Base-by-base conservation (phyloP, 1,140 invertebrate species). In the Galleria mellonella region DNA sequence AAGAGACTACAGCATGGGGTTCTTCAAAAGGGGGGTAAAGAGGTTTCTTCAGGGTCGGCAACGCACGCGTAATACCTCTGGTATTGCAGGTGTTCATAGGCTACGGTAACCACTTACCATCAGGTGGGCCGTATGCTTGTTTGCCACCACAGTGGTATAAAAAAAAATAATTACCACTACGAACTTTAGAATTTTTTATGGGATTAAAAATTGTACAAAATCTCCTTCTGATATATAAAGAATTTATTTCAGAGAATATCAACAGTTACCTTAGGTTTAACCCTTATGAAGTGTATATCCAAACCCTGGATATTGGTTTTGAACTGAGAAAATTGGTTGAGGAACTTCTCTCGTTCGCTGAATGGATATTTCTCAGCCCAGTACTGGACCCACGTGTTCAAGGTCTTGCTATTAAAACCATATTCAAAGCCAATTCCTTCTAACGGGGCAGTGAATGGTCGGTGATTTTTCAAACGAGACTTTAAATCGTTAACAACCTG, bases 291-390 rank as follows among this genome's bases (percentile, higher is more conserved):
- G 62, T 94, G 92, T 39, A 94, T 89, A 47, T 92, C 85, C 2
- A 96, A 74, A 1, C 55, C 91, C 76, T 82, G 91, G 57, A 92
- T 86, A 33, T 93, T 84, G 0, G 90, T 89, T 50, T 87, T 90
- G 72, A 88, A 94, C 46, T 94, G 92, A 1, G 91, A 88, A 49
- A 89, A 90, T 31, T 86, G 61, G 62, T 94, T 95, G 5, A 96
- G 59, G 43, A 73, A 87, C 5, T 62, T 62, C 74, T 94, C 90
- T n/a, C 91, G 83, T 52, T 90, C 64, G 42, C 60, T 75, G 91
- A 94, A 95, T 33, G 47, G 32, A 66, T 93, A 95, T 9, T 89
- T 83, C 7, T 88, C 89, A 9, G 75, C 69, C 93, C 92, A 92
- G 73, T 93, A 90, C 31, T 89, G 71, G 7, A 92, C 52, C 32